Percentiles rank a stretch among this genome's conserved stretches.
These are phyloP conservation scores for Protomyctophum bolini DNA, from an alignment of 2,113 vertebrate species.

Conservation along the genomic window DNA sequence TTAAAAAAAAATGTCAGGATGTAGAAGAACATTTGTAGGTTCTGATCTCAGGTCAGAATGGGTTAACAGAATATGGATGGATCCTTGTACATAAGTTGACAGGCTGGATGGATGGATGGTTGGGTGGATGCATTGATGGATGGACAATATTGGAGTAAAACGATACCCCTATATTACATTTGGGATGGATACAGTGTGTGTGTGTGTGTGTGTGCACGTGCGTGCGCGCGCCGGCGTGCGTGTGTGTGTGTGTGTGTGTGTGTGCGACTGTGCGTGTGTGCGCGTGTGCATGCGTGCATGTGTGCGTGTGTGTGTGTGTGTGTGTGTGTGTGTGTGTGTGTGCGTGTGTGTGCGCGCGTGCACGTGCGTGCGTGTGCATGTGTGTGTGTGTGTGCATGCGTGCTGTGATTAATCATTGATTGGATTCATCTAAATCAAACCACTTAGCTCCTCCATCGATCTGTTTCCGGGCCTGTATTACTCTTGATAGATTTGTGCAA, in stretches of 20 bases:
- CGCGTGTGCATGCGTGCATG: too few relatives aligned
- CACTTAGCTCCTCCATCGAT: not conserved
- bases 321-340: too few relatives aligned
- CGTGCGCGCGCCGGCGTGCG: too few relatives aligned
- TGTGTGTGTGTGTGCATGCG: not conserved
- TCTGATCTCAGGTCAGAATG: too few relatives aligned
- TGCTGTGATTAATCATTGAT: not conserved
- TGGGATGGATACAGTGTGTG: not conserved
- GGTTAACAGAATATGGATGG: slow-evolving; percentile 43
- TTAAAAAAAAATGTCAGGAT: too few relatives aligned
- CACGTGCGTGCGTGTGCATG: not conserved
- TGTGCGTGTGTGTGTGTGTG: too few relatives aligned
- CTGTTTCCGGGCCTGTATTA: not conserved
- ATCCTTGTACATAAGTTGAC: not conserved
- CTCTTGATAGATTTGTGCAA: not conserved
- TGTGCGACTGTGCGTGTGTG: too few relatives aligned
- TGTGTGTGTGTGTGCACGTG: too few relatives aligned
- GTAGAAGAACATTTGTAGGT: too few relatives aligned
- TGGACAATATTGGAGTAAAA: not conserved
- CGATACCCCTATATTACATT: not conserved
- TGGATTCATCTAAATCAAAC: not conserved
- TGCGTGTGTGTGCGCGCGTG: too few relatives aligned
- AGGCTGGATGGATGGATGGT: not conserved
- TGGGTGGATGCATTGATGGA: slow-evolving; percentile 22
- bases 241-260: too few relatives aligned